Conservation (phyloP, 1,140 invertebrate species). For the Drosophila ambigua region DNA sequence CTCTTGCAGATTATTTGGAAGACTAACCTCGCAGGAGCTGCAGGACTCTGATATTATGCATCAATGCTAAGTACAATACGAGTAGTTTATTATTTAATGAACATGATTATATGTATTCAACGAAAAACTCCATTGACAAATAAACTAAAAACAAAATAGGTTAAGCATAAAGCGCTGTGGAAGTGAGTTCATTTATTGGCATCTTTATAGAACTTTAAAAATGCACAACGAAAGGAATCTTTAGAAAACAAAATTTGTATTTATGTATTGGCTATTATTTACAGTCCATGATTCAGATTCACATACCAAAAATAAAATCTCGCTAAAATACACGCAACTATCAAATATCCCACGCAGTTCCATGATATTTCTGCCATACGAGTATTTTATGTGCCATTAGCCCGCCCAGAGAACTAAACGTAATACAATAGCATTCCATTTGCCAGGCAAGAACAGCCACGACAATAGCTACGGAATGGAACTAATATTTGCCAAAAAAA, state of each 20-base stretch:
- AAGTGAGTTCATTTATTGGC: neutral
- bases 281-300: neutral
- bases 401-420: conserved; percentile 27
- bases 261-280: neutral
- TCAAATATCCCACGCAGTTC: neutral
- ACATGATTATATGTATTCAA: conserved; percentile 24
- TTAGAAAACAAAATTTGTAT: too few species aligned
- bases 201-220: too few species aligned
- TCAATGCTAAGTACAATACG: conserved; percentile 19
- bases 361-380: neutral
- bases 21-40: neutral
- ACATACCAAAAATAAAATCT: too few species aligned
- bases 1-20: conserved; percentile 24
- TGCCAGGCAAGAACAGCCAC: conserved; percentile 11
- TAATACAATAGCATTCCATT: conserved; percentile 62
- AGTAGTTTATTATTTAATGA: conserved; percentile 16
- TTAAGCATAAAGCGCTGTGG: neutral
- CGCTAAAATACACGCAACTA: neutral
- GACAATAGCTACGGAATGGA: conserved; percentile 29
- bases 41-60: conserved; percentile 31
- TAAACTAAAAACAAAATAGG: conserved; percentile 28
- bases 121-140: conserved; percentile 25
- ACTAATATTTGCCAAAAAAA: conserved; percentile 71
- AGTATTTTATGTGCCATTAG: conserved; percentile 27
- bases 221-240: too few species aligned